Conservation (phyloP, 2,113 vertebrate species). For the Megaceryle torquata region DNA sequence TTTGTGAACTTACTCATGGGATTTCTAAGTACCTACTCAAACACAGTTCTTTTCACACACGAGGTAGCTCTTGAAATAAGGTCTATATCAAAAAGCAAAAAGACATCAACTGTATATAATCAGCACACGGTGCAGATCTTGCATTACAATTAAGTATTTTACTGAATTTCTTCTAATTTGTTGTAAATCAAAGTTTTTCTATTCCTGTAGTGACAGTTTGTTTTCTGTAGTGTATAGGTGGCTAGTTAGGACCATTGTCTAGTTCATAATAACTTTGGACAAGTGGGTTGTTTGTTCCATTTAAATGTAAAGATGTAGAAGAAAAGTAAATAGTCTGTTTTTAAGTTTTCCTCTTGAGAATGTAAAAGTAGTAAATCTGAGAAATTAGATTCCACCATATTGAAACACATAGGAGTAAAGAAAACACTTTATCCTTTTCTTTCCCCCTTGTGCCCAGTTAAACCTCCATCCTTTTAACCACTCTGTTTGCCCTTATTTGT, state of each 20-base stretch:
- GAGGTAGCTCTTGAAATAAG: not conserved
- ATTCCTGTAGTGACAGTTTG: constrained; percentile 10
- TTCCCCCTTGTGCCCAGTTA: constrained; percentile 79
- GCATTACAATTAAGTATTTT: not conserved
- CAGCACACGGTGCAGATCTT: not conserved
- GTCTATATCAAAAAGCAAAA: not conserved
- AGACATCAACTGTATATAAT: not conserved
- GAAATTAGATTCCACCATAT: constrained; percentile 86
- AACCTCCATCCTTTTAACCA: constrained; percentile 86
- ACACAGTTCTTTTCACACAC: not conserved
- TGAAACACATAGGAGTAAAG: constrained; percentile 79
- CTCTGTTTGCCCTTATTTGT: constrained; percentile 94
- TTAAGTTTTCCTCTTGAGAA: constrained; percentile 80
- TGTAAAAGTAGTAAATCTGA: constrained; percentile 78
- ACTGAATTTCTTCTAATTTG: not conserved
- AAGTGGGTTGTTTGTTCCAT: constrained; percentile 76
- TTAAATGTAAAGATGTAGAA: constrained; percentile 86
- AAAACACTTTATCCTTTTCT: constrained; percentile 75
- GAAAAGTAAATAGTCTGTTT: constrained; percentile 85
- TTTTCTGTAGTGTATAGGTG: constrained; percentile 52
- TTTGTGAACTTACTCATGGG: not conserved
- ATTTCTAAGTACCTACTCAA: not conserved
- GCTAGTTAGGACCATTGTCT: constrained; percentile 53
- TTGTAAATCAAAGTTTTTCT: not conserved
- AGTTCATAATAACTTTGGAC: constrained; percentile 78